phyloP scores from a whole-genome alignment of 2,888 invertebrate genomes.

The Lasioglossum figueresi region DNA sequence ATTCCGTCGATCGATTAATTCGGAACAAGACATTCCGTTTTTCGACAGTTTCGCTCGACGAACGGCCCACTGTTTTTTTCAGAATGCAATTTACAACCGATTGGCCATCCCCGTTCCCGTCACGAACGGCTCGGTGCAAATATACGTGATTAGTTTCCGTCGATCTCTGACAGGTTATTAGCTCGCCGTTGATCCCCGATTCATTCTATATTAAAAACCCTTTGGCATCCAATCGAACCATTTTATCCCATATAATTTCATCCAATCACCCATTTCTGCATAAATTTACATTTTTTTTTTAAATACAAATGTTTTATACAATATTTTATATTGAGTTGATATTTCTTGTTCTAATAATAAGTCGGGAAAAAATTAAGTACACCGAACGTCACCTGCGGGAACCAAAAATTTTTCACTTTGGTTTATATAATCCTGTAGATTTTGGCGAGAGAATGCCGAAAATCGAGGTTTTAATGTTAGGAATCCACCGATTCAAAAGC shows the following conservation, averaged over 20 bases:
- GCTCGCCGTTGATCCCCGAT: not conserved
- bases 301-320: too few relatives aligned
- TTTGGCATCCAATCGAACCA: not conserved
- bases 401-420: too few relatives aligned
- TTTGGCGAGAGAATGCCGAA: too few relatives aligned
- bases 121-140: slow-evolving; percentile 28
- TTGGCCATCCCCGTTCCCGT: slow-evolving; percentile 15
- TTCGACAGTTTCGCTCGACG: slow-evolving; percentile 21
- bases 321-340: not conserved
- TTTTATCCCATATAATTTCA: not conserved
- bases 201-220: not conserved
- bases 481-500: too few relatives aligned
- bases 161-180: slow-evolving; percentile 12
- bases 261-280: not conserved
- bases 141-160: slow-evolving; percentile 38
- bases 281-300: not conserved
- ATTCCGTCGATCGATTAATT: slow-evolving; percentile 41
- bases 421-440: too few relatives aligned
- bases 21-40: slow-evolving; percentile 37
- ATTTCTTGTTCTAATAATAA: too few relatives aligned
- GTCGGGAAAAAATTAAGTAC: too few relatives aligned
- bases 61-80: slow-evolving; percentile 26
- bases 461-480: too few relatives aligned
- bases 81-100: slow-evolving; percentile 43
- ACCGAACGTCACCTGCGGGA: too few relatives aligned